Conservation (phyloP, 2,888 invertebrate species). For the Liodrosophila aerea region DNA sequence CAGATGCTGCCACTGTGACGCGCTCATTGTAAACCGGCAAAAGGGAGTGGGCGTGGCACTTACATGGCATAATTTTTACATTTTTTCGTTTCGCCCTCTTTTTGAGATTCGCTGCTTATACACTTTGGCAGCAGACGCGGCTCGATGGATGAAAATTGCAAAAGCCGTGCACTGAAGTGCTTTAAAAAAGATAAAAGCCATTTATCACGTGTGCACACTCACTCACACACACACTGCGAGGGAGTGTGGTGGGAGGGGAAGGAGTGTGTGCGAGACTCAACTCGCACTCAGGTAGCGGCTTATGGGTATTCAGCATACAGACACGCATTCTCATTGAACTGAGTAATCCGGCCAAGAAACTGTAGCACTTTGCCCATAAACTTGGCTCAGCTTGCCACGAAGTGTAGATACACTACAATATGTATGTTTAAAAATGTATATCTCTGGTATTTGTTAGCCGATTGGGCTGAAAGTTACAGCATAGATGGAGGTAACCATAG, state of each 20-base stretch:
- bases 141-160: conserved; percentile 27
- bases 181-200: conserved; percentile 76
- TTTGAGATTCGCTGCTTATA: no score
- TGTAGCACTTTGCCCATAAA: not conserved
- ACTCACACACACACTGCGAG: conserved; percentile 13
- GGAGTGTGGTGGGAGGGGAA: not conserved
- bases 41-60: conserved; percentile 52
- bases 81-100: conserved; percentile 3
- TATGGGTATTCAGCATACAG: conserved; percentile 31
- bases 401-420: conserved; percentile 12
- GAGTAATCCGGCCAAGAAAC: conserved; percentile 49
- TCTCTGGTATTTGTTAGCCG: no score
- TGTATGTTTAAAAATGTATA: no score
- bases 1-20: conserved; percentile 48
- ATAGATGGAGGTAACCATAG: no score
- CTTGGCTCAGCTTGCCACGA: no score
- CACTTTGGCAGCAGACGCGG: conserved; percentile 27
- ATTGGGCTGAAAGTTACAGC: no score
- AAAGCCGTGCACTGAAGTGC: conserved; percentile 71
- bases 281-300: conserved; percentile 31
- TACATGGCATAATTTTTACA: conserved; percentile 47
- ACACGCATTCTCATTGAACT: conserved; percentile 54
- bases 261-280: no score
- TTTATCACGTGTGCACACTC: conserved; percentile 68
- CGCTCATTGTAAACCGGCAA: no score